Conservation (phyloP, 2,797 vertebrate genomes). For the Crocodylus rhombifer region DNA sequence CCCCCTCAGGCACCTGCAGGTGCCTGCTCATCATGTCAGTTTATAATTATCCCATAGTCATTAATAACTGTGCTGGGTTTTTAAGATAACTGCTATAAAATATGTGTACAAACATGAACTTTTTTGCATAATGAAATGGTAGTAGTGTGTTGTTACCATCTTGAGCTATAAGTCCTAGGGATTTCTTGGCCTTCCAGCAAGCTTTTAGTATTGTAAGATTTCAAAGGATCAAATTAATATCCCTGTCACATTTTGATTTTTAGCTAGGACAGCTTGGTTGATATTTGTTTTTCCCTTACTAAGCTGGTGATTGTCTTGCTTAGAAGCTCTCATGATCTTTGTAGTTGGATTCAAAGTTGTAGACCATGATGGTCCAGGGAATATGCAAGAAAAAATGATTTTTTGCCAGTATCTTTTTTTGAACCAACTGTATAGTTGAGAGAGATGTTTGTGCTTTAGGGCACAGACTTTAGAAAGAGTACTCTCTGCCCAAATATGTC, state of each 20-base stretch:
- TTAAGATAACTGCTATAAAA: background rate
- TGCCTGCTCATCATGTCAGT: background rate
- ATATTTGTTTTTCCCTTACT: accelerated
- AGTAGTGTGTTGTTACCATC: background rate
- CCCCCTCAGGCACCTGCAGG: too few species aligned
- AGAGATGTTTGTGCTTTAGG: too few species aligned
- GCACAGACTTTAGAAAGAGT: too few species aligned
- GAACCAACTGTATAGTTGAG: too few species aligned
- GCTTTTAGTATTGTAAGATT: background rate
- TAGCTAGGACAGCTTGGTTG: background rate
- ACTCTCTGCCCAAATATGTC: too few species aligned
- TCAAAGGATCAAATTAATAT: background rate
- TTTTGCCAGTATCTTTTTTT: too few species aligned
- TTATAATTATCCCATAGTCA: background rate
- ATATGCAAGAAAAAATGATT: too few species aligned
- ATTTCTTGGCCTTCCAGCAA: background rate
- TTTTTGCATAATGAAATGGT: background rate
- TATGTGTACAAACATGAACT: background rate
- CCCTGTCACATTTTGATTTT: background rate
- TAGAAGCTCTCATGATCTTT: too few species aligned
- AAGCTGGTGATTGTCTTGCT: background rate
- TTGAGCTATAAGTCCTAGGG: background rate
- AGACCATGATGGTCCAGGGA: too few species aligned
- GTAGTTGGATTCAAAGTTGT: too few species aligned
- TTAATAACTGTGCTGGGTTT: background rate